A percentile compares a stretch with the other conserved stretches of the same genome.
These are phyloP conservation scores for Mesitornis unicolor DNA, from an alignment of 2,113 vertebrate genomes.

Conservation along the genomic window DNA sequence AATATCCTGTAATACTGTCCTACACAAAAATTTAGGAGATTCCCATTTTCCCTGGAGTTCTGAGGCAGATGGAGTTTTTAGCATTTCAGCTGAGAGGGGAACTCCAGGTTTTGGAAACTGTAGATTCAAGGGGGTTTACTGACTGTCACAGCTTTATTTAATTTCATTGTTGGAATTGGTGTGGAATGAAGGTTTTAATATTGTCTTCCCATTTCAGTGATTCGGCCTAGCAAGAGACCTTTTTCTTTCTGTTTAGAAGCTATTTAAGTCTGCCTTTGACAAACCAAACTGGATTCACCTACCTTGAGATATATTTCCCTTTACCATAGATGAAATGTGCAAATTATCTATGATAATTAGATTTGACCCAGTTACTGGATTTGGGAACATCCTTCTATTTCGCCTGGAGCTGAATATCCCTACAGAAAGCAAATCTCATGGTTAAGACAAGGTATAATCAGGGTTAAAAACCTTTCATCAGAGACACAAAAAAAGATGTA, in stretches of 20 bases:
- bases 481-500: not conserved
- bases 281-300: constrained; percentile 1
- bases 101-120: not conserved
- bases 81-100: not conserved
- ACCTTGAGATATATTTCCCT: constrained; percentile 34
- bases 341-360: constrained; percentile 63
- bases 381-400: constrained; percentile 49
- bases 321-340: constrained; percentile 27
- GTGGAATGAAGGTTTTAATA: not conserved
- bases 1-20: not conserved
- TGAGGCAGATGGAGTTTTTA: not conserved
- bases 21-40: not conserved
- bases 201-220: not conserved
- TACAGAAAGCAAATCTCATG: constrained; percentile 12
- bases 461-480: constrained; percentile 46
- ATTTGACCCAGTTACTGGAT: constrained; percentile 58
- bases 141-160: not conserved
- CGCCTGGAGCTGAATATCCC: constrained; percentile 39
- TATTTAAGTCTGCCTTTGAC: constrained; percentile 17
- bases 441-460: constrained; percentile 16
- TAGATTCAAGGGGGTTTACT: not conserved
- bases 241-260: not conserved
- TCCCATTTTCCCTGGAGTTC: not conserved
- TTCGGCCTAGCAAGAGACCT: not conserved
- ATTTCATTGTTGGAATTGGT: not conserved